phyloP scores from a whole-genome alignment of 2,113 vertebrate genomes.

The Taurulus bubalis region DNA sequence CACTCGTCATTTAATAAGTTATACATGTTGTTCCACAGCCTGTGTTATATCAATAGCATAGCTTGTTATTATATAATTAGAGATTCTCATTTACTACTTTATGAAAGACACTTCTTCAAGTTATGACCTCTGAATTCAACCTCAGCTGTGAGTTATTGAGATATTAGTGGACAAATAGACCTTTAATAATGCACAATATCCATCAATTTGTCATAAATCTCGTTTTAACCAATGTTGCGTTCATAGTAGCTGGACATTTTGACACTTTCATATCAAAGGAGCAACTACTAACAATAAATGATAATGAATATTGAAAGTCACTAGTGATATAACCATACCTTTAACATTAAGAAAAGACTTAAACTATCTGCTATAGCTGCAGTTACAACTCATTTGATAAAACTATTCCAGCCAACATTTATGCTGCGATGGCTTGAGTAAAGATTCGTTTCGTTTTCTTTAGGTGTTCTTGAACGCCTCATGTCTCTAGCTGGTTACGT shows the following conservation, averaged over 20 bases:
- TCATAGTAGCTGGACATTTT: accelerated
- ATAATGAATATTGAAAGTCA: background rate
- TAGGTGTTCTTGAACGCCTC: conserved; percentile 21
- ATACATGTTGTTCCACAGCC: background rate
- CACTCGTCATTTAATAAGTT: background rate
- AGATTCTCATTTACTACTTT: background rate
- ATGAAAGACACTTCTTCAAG: background rate
- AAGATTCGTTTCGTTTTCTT: accelerated
- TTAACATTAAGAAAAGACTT: accelerated
- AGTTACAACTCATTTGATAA: background rate
- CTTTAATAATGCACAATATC: conserved; percentile 4
- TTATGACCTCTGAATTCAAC: conserved; percentile 10
- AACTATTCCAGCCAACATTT: background rate
- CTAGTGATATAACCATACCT: accelerated
- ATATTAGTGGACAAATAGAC: conserved; percentile 16
- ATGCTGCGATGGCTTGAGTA: background rate
- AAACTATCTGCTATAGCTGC: background rate
- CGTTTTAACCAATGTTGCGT: background rate
- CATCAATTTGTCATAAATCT: conserved; percentile 11
- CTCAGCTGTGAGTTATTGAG: background rate
- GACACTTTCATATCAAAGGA: accelerated
- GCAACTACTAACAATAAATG: background rate
- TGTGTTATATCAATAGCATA: background rate
- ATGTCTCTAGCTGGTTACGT: background rate
- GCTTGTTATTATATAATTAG: background rate